These are phyloP conservation scores for Apis florea DNA, from an alignment of 1,140 invertebrate species.

Conservation along the genomic window DNA sequence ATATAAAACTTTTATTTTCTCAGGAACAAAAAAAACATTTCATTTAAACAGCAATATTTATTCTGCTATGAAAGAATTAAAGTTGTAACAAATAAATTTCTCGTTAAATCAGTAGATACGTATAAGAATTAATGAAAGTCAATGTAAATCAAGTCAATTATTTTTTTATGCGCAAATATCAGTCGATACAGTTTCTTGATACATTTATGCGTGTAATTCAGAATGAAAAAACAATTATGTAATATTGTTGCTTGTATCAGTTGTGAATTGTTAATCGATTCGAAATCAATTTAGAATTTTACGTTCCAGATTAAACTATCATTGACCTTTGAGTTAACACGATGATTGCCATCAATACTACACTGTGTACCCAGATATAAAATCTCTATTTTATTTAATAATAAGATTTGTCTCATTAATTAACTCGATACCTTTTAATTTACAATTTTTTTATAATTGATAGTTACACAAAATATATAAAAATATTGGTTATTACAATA, in stretches of 20 bases:
- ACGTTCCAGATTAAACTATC: background rate
- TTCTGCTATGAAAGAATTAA: no score
- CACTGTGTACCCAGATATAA: no score
- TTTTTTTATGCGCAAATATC: no score
- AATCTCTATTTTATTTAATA: no score
- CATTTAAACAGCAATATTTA: no score
- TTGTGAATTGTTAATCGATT: background rate
- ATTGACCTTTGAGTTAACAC: background rate
- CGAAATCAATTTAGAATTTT: background rate
- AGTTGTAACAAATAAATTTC: no score
- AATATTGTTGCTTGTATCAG: background rate
- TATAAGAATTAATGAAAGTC: background rate
- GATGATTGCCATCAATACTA: background rate
- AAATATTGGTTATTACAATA: no score
- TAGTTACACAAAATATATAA: no score
- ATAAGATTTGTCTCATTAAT: background rate
- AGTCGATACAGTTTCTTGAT: background rate
- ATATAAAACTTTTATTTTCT: no score
- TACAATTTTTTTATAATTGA: no score
- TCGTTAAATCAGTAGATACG: no score
- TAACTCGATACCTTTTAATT: background rate
- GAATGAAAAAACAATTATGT: slow-evolving; percentile 18
- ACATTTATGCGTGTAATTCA: background rate
- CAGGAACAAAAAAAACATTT: no score
- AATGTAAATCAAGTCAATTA: background rate